A percentile compares a stretch with the other conserved stretches of the same genome.
Evolutionary conservation across 2,888 invertebrate species (phyloP).

Genomic region (Mesodorylaimus sp.): DNA sequence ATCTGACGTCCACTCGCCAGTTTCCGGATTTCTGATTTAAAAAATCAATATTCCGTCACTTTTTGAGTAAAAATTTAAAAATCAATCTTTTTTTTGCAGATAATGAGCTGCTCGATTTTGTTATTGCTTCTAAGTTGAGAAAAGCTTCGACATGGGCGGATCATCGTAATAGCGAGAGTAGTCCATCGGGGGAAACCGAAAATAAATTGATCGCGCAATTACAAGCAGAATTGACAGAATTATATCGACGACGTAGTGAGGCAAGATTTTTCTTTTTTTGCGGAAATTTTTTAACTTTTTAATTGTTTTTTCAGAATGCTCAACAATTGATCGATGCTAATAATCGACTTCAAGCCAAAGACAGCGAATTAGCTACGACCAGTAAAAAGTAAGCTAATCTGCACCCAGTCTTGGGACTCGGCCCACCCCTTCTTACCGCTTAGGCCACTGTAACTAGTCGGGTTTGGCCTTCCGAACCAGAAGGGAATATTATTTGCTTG

Average conservation of each 20-base stretch:
- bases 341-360: constrained; percentile 11
- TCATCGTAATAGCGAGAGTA: neutral
- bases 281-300: neutral
- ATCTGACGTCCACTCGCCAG: no score
- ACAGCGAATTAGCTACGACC: constrained; percentile 3
- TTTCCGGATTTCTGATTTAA: no score
- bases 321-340: constrained; percentile 18
- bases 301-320: constrained; percentile 17
- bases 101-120: neutral
- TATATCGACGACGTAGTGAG: constrained; percentile 4
- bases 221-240: constrained; percentile 3
- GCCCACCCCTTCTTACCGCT: no score
- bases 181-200: neutral
- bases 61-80: no score
- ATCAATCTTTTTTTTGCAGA: no score
- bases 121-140: neutral
- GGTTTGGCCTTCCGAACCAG: no score
- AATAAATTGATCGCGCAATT: neutral
- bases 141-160: neutral
- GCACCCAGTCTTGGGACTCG: no score
- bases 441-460: no score
- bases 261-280: neutral
- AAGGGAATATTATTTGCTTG: no score
- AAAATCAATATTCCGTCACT: no score
- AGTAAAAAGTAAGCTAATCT: constrained; percentile 1